Base-by-base conservation (phyloP, 1,140 invertebrate genomes). In the Drosophila melanica region DNA sequence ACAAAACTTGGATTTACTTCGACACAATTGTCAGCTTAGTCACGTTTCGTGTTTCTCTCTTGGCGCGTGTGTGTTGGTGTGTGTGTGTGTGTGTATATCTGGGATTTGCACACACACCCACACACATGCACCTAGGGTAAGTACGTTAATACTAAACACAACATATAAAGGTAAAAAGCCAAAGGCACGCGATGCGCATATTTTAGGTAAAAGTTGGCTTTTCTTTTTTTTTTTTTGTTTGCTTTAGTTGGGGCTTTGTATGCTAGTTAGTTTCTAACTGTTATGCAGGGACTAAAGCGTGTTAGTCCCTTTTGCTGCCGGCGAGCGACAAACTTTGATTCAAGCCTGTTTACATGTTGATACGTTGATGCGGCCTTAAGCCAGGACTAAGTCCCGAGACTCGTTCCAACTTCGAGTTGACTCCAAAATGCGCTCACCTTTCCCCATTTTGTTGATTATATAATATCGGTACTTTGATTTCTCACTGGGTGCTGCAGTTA, bases 11-110 rank as follows among this genome's bases (percentile, higher is more conserved):
- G 82, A 86, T 86, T 86, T 86, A 86, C 82, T 86, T 87, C 82
- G 79, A 87, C 82, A 87, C 85, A 90, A 87, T 87, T 87, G 84
- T 87, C 84, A 87, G 84, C 84, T 87, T 89, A 89, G 84, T 87
- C 84, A 87, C 85, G 85, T 90, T 87, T 70, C 85, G 67, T 80
- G 82, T 86, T 66, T 63, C 81, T 68, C 73, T 57, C 45, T 30
- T 57, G 67, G 58, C 54, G 58, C 12, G 20, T 55, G 48, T 37
- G 33, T 74, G 65, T 60, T 44, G 30, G 33, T 74, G 57, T 69
- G 58, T 60, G 48, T 37, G 33, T 74, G 57, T 69, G 58, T 57
- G 62, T 59, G 23, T 60, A 35, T 55, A 50, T 62, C 42, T 74
- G 50, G 71, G 71, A 74, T 74, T 74, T 74, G 27, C 48, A 60